Evolutionary conservation across 1,140 invertebrate genomes (phyloP).

Genomic region (Trinorchestia longiramus): DNA sequence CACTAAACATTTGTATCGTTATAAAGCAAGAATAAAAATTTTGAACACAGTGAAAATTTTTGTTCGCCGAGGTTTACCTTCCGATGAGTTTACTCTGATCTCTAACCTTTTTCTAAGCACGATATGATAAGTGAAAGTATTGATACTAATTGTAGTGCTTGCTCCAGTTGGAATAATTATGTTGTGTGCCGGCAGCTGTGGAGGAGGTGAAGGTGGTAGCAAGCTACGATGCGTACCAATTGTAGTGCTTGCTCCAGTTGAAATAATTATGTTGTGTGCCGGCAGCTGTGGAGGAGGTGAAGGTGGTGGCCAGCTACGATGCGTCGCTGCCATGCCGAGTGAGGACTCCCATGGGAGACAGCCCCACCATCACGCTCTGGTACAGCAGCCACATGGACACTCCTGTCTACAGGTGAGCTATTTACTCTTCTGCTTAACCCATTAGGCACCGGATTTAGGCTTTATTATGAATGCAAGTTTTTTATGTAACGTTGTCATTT

Average conservation of each 20-base stretch:
- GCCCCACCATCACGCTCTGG: conserved; percentile 62
- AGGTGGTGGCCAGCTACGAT: conserved; percentile 60
- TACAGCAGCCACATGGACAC: conserved; percentile 63
- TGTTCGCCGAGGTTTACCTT: too few relatives aligned
- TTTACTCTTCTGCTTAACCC: too few relatives aligned
- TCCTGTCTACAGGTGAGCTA: conserved; percentile 63
- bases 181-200: conserved; percentile 27
- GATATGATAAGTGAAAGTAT: background rate
- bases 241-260: background rate
- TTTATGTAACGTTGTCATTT: too few relatives aligned
- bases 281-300: conserved; percentile 57
- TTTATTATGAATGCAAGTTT: too few relatives aligned
- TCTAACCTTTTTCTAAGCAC: background rate
- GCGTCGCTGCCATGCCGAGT: conserved; percentile 62
- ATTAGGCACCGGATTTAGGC: too few relatives aligned
- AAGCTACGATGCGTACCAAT: background rate
- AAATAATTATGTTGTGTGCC: background rate
- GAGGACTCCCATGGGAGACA: conserved; percentile 58
- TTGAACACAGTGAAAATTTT: too few relatives aligned
- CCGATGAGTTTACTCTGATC: too few relatives aligned
- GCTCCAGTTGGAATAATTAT: background rate
- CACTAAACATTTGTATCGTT: too few relatives aligned
- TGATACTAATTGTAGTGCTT: background rate
- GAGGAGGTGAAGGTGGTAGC: conserved; percentile 60
- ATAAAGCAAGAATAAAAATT: too few relatives aligned